A percentile compares a stretch with the other conserved stretches of the same genome.
phyloP scores from a whole-genome alignment of 2,888 invertebrate species.

The Nephrotoma appendiculata region DNA sequence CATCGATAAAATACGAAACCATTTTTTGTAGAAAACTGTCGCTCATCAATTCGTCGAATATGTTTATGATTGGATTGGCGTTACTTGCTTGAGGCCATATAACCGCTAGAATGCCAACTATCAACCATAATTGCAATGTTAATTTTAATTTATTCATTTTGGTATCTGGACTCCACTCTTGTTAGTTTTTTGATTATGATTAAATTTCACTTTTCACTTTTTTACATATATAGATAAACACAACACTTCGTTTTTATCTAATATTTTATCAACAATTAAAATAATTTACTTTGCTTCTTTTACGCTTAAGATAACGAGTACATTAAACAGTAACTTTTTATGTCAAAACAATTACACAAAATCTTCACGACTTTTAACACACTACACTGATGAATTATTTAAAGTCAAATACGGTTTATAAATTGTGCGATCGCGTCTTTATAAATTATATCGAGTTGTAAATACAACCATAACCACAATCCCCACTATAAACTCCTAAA shows the following conservation, averaged over 20 bases:
- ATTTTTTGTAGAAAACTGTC: not conserved
- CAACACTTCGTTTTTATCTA: not conserved
- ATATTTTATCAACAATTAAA: not conserved
- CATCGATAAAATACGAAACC: not conserved
- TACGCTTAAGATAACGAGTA: not conserved
- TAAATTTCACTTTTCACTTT: not conserved
- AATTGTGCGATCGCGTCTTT: not conserved
- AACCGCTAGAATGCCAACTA: not conserved
- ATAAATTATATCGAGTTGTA: not conserved
- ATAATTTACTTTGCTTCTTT: not conserved
- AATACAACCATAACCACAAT: not conserved
- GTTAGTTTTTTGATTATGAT: not conserved
- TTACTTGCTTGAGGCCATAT: not conserved
- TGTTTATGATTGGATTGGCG: not conserved
- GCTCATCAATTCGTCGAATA: not conserved
- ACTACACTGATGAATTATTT: not conserved
- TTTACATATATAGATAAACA: not conserved
- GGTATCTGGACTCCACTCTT: not conserved
- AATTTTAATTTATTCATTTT: not conserved
- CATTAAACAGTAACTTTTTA: not conserved
- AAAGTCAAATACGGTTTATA: not conserved
- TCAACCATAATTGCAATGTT: not conserved
- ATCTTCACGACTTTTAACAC: not conserved
- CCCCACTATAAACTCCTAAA: not conserved
- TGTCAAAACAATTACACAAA: not conserved